Evolutionary conservation across 1,140 invertebrate genomes (phyloP).

Genomic region (Temnothorax longispinosus): DNA sequence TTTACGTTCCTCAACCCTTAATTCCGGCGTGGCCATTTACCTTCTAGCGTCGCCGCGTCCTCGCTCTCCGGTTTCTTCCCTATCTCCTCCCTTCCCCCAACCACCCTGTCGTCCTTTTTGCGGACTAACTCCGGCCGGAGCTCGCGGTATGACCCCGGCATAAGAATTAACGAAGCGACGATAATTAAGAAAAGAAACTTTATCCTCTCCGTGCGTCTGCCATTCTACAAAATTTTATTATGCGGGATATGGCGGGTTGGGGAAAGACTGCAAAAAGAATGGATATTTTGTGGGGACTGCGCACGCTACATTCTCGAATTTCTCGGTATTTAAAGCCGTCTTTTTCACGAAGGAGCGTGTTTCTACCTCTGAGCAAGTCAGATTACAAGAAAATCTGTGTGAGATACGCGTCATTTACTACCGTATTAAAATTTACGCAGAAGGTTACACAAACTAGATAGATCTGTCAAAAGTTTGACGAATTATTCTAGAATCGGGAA

Average conservation of each 20-base stretch:
- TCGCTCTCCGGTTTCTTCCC: constrained; percentile 19
- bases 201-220: constrained; percentile 57
- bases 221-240: constrained; percentile 71
- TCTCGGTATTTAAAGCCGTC: constrained; percentile 12
- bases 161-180: constrained; percentile 77
- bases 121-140: background rate
- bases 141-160: constrained; percentile 59
- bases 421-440: background rate
- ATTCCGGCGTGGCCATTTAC: constrained; percentile 66
- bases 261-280: constrained; percentile 27
- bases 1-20: constrained; percentile 61
- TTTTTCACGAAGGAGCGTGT: background rate
- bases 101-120: constrained; percentile 26
- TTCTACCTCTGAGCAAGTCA: background rate
- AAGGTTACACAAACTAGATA: constrained; percentile 53
- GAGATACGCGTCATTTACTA: background rate
- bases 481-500: constrained; percentile 63
- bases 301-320: constrained; percentile 48
- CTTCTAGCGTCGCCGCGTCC: constrained; percentile 37
- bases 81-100: background rate
- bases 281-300: constrained; percentile 7
- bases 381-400: background rate
- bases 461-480: constrained; percentile 39
- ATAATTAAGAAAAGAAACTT: constrained; percentile 78
- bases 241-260: background rate